Conservation (phyloP, 2,888 invertebrate genomes). For the Drosophila lacicola region DNA sequence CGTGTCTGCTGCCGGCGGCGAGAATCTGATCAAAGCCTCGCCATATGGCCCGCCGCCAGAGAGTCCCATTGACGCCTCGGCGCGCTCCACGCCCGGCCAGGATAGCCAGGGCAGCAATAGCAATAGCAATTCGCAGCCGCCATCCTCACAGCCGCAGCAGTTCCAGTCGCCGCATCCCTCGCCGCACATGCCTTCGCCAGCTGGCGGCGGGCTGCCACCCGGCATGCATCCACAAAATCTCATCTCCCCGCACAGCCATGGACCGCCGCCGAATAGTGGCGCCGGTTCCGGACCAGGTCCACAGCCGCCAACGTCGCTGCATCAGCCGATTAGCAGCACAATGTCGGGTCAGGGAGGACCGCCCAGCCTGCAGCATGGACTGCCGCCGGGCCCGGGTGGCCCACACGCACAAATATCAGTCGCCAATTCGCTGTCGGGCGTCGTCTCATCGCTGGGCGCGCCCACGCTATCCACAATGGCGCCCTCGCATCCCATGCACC, state of each 20-base stretch:
- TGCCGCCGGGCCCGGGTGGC: constrained; percentile 70
- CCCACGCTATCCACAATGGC: constrained; percentile 82
- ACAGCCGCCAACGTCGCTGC: constrained; percentile 72
- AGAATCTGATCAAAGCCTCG: constrained; percentile 84
- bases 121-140: constrained; percentile 84
- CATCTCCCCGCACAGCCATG: constrained; percentile 81
- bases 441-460: constrained; percentile 64
- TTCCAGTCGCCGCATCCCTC: constrained; percentile 85
- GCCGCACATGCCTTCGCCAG: constrained; percentile 84
- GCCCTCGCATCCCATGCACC: constrained; percentile 76
- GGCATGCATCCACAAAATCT: constrained; percentile 85
- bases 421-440: constrained; percentile 85
- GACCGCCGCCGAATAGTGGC: constrained; percentile 51
- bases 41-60: constrained; percentile 82
- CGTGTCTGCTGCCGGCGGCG: constrained; percentile 76
- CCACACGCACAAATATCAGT: constrained; percentile 83
- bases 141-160: constrained; percentile 80
- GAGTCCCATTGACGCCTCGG: constrained; percentile 85
- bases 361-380: constrained; percentile 62
- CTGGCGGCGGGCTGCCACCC: constrained; percentile 80
- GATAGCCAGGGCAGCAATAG: constrained; percentile 85
- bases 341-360: constrained; percentile 53
- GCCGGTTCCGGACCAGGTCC: constrained; percentile 69
- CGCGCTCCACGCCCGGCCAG: constrained; percentile 85
- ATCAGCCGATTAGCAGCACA: constrained; percentile 50